Evolutionary conservation across 2,888 invertebrate species (phyloP).

Genomic region (Amphipyra tragopoginis): DNA sequence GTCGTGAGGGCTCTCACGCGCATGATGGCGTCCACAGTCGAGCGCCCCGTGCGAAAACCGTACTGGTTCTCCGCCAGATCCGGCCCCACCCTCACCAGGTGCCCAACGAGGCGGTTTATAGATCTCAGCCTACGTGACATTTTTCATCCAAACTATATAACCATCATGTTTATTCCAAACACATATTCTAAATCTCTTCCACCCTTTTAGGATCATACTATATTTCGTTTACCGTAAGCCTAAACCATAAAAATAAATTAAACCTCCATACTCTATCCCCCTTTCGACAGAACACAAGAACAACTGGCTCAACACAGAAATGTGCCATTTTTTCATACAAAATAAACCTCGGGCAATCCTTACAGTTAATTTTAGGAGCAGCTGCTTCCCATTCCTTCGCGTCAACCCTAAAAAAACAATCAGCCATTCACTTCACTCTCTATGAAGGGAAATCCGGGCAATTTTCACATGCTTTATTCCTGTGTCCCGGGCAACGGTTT

Average conservation of each 20-base stretch:
- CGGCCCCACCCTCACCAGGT: no score
- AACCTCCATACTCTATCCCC: constrained; percentile 22
- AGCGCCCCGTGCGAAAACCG: no score
- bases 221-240: constrained; percentile 1
- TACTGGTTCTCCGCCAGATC: no score
- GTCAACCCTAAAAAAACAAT: constrained; percentile 63
- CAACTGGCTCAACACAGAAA: constrained; percentile 38
- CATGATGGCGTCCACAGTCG: no score
- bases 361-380: constrained; percentile 56
- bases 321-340: constrained; percentile 47
- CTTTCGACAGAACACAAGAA: constrained; percentile 26
- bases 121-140: no score
- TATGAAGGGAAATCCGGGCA: constrained; percentile 60
- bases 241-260: constrained; percentile 36
- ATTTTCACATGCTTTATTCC: constrained; percentile 65
- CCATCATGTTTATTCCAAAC: neutral
- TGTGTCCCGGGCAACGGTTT: constrained; percentile 49
- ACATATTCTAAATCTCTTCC: neutral
- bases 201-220: neutral
- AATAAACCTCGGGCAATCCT: constrained; percentile 46
- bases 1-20: no score
- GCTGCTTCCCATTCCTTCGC: constrained; percentile 55
- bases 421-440: constrained; percentile 56
- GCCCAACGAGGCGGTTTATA: no score
- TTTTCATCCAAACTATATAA: no score